These are phyloP conservation scores for Siphlonurus alternatus DNA, from an alignment of 2,888 invertebrate genomes.

Conservation along the genomic window DNA sequence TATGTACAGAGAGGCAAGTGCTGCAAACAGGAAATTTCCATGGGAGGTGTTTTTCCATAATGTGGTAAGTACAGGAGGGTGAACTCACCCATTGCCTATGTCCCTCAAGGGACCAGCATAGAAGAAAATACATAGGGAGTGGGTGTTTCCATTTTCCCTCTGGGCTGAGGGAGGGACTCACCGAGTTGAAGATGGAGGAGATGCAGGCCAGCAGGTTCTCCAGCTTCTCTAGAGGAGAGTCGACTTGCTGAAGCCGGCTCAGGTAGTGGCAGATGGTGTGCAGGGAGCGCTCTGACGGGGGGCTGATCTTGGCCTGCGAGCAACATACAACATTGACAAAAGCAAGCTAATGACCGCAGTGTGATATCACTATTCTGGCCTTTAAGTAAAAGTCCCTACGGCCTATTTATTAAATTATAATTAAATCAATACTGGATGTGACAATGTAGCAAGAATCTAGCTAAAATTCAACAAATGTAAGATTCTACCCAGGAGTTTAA, in stretches of 20 bases:
- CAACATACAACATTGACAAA: slow-evolving; percentile 10
- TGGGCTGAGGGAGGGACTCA: slow-evolving; percentile 33
- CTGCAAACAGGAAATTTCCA: too few relatives aligned
- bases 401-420: not conserved
- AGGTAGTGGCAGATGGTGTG: slow-evolving; percentile 63
- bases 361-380: too few relatives aligned
- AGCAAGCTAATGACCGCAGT: too few relatives aligned
- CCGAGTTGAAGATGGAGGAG: slow-evolving; percentile 70
- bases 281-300: slow-evolving; percentile 57
- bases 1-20: too few relatives aligned
- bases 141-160: too few relatives aligned
- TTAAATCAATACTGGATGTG: not conserved
- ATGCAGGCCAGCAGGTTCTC: slow-evolving; percentile 81
- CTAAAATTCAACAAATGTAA: too few relatives aligned
- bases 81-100: not conserved
- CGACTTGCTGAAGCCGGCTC: slow-evolving; percentile 71
- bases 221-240: slow-evolving; percentile 83
- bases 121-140: not conserved
- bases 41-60: too few relatives aligned
- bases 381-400: not conserved
- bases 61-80: not conserved
- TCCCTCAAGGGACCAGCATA: not conserved
- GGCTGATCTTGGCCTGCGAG: slow-evolving; percentile 49
- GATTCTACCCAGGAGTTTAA: too few relatives aligned
- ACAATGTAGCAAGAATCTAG: not conserved